Evolutionary conservation across 2,113 vertebrate species (phyloP).

Genomic region (Ptyas mucosa): DNA sequence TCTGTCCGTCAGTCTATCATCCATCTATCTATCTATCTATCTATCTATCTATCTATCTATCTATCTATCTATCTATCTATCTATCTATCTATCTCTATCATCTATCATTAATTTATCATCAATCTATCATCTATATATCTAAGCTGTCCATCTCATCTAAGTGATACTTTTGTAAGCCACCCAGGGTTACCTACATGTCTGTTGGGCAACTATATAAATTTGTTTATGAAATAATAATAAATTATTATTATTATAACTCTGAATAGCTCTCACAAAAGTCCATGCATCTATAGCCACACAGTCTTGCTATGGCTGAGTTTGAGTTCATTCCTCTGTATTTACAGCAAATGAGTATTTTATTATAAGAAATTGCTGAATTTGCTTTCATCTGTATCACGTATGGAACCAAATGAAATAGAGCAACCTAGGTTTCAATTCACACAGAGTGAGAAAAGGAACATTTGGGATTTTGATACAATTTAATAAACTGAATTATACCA

Average conservation of each 20-base stretch:
- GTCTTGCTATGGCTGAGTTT: not conserved
- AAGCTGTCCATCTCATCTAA: not conserved
- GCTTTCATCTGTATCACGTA: not conserved
- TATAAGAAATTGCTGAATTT: not conserved
- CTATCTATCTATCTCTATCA: no score
- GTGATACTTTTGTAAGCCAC: not conserved
- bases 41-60: no score
- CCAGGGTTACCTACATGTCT: not conserved
- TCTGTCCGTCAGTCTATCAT: no score
- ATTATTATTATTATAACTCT: not conserved
- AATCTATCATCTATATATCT: not conserved
- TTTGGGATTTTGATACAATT: constrained; percentile 11
- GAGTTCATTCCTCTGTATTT: not conserved
- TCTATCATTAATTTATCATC: no score
- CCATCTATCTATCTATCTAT: no score
- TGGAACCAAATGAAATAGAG: not conserved
- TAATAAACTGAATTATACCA: constrained; percentile 40
- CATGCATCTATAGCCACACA: not conserved
- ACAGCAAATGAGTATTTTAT: not conserved
- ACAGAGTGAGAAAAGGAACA: not conserved
- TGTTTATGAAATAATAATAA: not conserved
- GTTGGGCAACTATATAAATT: not conserved
- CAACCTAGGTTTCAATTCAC: not conserved
- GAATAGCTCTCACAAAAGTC: not conserved
- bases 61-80: not conserved